These are phyloP conservation scores for Malurus cyaneus DNA, from an alignment of 2,113 vertebrate species.

Conservation along the genomic window DNA sequence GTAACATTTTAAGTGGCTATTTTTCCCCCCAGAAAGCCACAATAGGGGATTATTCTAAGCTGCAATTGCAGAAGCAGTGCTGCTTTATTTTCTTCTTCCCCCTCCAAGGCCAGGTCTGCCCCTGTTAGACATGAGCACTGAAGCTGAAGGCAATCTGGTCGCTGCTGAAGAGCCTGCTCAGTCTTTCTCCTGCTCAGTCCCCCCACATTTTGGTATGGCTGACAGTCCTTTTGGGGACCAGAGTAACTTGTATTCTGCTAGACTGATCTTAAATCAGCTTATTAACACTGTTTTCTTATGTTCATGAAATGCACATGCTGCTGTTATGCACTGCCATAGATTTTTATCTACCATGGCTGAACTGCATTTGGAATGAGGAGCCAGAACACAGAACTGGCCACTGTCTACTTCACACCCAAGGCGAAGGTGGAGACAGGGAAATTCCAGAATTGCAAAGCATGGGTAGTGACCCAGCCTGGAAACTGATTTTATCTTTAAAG, in stretches of 20 bases:
- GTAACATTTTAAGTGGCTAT: neutral
- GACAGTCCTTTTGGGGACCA: neutral
- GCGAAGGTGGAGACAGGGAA: neutral
- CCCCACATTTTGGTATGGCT: neutral
- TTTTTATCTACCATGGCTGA: neutral
- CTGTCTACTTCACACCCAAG: neutral
- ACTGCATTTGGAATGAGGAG: neutral
- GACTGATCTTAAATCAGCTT: neutral
- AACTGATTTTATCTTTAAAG: neutral
- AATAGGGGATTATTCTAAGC: neutral
- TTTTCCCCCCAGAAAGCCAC: constrained; percentile 25
- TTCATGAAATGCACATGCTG: neutral
- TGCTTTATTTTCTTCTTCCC: neutral
- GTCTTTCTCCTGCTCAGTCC: neutral
- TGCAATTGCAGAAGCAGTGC: constrained; percentile 10
- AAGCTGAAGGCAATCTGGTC: neutral
- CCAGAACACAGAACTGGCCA: neutral
- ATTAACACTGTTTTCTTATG: neutral
- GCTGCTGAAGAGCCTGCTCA: neutral
- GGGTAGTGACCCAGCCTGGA: neutral
- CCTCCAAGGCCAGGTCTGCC: neutral
- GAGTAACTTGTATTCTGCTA: neutral
- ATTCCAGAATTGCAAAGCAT: neutral
- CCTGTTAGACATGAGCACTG: neutral
- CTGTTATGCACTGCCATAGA: neutral